Evolutionary conservation across 64 coral and sea anemone species (phyloP), one percentile per base, ranked within the genome.

Genomic region (Hydrozoanthus tunicans): DNA sequence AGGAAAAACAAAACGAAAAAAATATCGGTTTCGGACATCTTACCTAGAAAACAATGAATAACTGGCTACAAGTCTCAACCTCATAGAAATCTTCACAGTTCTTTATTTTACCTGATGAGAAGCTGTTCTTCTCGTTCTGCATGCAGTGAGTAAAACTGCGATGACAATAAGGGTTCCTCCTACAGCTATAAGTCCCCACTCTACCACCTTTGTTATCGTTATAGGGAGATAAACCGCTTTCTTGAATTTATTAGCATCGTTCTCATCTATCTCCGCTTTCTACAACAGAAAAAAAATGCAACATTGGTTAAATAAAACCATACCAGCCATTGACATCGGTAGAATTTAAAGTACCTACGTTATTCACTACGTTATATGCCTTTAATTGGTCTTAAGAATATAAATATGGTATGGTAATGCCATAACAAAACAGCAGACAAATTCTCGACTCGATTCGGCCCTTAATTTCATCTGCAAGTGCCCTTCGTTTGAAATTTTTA

Each of bases 151-250:
- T 73, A 88, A 0, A 26, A 88, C 9, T 53, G 84, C 84, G 12
- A 73, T 54, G 4, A 88, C 14, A 56, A 88, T 60, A 17, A 88
- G 23, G 9, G 12, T 9, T n/a, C 69, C 84, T 58, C 84, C 84
- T 14, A 88, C 0, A 24, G 84, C 67, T 26, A 88, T 69, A 61
- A 88, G 84, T 12, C 84, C 84, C 84, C 84, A 88, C 20, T 88
- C 68, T 2, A 88, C 84, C 3, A 88, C 70, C 56, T 88, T 58
- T 24, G 84, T 58, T 58, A 88, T 14, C 24, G 74, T 9, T 60
- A 88, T 88, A 6, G 84, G 84, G 9, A 23, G 15, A 25, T 88
- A 88, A 23, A 88, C 84, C 6, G 54, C n/a, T 5, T 32, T 10
- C 25, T 88, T 88, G 55, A 88, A 88, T 53, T 88, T 5, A 56